phyloP scores from a whole-genome alignment of 1,140 invertebrate species.

The Philotrypesis tridentata region DNA sequence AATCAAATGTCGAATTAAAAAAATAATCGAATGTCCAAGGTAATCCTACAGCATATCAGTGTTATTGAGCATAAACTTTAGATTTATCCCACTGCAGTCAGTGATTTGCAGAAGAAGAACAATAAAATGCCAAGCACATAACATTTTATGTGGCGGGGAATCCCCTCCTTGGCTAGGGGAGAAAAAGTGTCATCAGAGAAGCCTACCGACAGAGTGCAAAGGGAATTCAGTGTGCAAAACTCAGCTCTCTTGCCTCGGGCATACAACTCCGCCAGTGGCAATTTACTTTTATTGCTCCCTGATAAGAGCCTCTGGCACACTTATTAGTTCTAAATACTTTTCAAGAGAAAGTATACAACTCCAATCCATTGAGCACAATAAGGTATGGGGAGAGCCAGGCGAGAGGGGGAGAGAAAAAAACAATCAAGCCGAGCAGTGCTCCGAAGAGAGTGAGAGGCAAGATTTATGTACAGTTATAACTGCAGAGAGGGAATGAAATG shows the following conservation, averaged over 20 bases:
- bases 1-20: neutral
- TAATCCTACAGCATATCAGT: neutral
- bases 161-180: no score
- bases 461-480: slow-evolving; percentile 13
- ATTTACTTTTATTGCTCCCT: neutral
- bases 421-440: neutral
- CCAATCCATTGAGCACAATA: neutral
- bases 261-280: neutral
- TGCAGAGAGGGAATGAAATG: neutral
- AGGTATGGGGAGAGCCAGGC: neutral
- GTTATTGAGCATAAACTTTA: neutral
- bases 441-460: neutral
- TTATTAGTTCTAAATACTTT: neutral
- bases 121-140: no score
- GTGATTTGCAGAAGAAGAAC: neutral
- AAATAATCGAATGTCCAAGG: neutral
- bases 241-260: neutral
- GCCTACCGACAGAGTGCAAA: no score
- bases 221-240: neutral
- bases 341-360: slow-evolving; percentile 24
- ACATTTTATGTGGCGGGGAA: no score
- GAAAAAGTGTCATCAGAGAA: no score
- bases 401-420: slow-evolving; percentile 2
- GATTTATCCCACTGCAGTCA: neutral
- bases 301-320: neutral